phyloP scores from a whole-genome alignment of 2,797 vertebrate genomes.

The Uromys caudimaculatus region DNA sequence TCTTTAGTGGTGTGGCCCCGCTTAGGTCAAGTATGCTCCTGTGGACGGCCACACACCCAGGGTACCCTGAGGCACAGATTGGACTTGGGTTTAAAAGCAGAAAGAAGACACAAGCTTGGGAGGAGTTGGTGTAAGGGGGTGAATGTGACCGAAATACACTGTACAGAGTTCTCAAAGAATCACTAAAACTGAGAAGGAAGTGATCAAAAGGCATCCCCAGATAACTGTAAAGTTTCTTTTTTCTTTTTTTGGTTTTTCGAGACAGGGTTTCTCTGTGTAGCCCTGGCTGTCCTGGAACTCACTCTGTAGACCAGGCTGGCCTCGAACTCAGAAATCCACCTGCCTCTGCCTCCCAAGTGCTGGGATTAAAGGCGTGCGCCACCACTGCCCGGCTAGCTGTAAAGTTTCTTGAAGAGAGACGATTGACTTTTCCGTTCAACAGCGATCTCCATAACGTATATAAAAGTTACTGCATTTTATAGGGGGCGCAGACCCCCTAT shows the following conservation, averaged over 20 bases:
- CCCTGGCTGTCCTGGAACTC: too few relatives aligned
- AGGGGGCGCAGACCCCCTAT: not conserved
- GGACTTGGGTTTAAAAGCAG: not conserved
- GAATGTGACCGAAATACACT: not conserved
- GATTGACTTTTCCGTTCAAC: not conserved
- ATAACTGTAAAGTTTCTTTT: not conserved
- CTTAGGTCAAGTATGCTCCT: too few relatives aligned
- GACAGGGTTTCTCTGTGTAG: too few relatives aligned
- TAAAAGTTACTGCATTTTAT: not conserved
- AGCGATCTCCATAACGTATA: not conserved
- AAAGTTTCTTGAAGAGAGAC: not conserved
- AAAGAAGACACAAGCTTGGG: not conserved
- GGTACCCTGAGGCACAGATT: too few relatives aligned
- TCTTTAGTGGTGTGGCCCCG: not conserved
- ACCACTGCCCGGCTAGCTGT: too few relatives aligned
- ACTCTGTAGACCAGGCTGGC: too few relatives aligned
- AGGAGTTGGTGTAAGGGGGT: not conserved
- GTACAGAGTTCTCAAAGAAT: not conserved
- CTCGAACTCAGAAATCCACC: too few relatives aligned
- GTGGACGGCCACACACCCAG: not conserved
- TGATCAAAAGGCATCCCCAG: not conserved
- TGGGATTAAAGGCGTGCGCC: too few relatives aligned
- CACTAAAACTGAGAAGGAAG: not conserved
- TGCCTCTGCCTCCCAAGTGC: too few relatives aligned
- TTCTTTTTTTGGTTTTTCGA: too few relatives aligned